Percentiles rank a stretch among this genome's conserved stretches.
Evolutionary conservation across 2,888 invertebrate species (phyloP).

Genomic region (Therioaphis trifolii): DNA sequence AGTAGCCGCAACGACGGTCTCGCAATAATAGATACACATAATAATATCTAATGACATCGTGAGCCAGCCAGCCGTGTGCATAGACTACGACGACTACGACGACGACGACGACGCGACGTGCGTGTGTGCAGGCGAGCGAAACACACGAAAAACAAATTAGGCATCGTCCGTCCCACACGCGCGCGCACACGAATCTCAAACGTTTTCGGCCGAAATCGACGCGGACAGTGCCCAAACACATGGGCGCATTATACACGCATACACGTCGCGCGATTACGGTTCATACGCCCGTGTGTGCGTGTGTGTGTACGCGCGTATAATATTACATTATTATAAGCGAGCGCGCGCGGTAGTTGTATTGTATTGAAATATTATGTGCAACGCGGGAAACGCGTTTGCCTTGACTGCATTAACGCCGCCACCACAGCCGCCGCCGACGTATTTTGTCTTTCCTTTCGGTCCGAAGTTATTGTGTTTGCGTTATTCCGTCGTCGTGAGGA

Average conservation of each 20-base stretch:
- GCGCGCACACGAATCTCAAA: background rate
- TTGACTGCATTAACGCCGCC: constrained; percentile 37
- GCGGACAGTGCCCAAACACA: too few relatives aligned
- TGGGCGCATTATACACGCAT: too few relatives aligned
- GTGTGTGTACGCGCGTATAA: too few relatives aligned
- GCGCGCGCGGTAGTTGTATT: too few relatives aligned
- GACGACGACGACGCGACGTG: background rate
- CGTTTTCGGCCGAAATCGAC: background rate
- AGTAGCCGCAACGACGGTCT: too few relatives aligned
- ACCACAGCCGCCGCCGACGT: background rate
- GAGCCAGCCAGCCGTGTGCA: too few relatives aligned
- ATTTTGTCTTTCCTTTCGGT: background rate
- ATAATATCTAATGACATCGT: too few relatives aligned
- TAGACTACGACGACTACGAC: too few relatives aligned
- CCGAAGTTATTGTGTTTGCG: background rate
- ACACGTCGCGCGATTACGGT: too few relatives aligned
- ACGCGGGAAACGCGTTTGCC: constrained; percentile 34
- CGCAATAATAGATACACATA: too few relatives aligned
- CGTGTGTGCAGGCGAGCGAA: background rate
- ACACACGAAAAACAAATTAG: constrained; percentile 24
- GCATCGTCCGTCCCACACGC: background rate
- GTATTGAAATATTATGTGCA: background rate
- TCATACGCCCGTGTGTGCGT: too few relatives aligned
- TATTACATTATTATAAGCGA: background rate
- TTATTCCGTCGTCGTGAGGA: background rate